phyloP scores from a whole-genome alignment of 2,113 vertebrate genomes.

The Ceratotherium simum region DNA sequence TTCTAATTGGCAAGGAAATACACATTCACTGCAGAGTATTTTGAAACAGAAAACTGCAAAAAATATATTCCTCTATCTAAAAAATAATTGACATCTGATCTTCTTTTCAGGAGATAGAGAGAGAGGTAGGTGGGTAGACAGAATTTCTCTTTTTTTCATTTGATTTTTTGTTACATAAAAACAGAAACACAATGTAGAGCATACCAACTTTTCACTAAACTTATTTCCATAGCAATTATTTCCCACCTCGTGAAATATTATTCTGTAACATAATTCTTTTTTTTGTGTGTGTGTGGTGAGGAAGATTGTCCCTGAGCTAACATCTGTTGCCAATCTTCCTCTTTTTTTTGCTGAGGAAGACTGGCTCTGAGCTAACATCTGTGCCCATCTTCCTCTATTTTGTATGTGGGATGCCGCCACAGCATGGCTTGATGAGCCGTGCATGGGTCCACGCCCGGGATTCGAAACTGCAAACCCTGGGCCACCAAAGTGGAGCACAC shows the following conservation, averaged over 20 bases:
- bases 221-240: constrained; percentile 28
- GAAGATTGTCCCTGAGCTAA: too few relatives aligned
- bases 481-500: too few relatives aligned
- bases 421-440: too few relatives aligned
- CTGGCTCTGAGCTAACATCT: too few relatives aligned
- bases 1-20: constrained; percentile 54
- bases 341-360: too few relatives aligned
- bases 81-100: constrained; percentile 40
- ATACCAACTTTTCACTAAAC: neutral
- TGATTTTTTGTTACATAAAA: constrained; percentile 8
- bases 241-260: neutral
- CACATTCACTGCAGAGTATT: neutral
- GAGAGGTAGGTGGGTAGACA: neutral
- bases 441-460: too few relatives aligned
- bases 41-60: neutral
- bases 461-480: too few relatives aligned
- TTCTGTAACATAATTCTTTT: neutral
- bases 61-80: constrained; percentile 29
- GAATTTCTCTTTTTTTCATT: neutral
- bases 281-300: too few relatives aligned
- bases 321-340: too few relatives aligned
- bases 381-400: too few relatives aligned
- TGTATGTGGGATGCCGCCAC: too few relatives aligned
- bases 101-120: neutral
- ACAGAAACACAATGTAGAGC: neutral